These are phyloP conservation scores for Nymphicus hollandicus DNA, from an alignment of 2,113 vertebrate genomes.

Conservation along the genomic window DNA sequence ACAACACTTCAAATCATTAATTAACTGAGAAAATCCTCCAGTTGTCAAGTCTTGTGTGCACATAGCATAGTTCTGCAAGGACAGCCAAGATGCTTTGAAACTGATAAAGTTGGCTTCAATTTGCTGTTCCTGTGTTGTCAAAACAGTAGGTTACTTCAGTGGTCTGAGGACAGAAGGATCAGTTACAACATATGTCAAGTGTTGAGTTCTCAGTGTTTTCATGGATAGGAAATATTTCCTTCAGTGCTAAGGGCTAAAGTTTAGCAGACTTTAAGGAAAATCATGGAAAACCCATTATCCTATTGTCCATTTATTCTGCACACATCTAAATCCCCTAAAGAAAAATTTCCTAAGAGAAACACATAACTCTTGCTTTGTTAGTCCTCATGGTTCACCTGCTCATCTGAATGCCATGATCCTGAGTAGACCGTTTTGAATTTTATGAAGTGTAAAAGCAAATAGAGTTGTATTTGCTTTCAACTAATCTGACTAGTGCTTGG, in stretches of 20 bases:
- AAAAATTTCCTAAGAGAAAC: background rate
- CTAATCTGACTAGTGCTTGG: background rate
- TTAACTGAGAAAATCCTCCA: conserved; percentile 31
- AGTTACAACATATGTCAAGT: background rate
- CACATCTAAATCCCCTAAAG: background rate
- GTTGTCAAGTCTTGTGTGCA: background rate
- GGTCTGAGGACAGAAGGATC: background rate
- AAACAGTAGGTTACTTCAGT: background rate
- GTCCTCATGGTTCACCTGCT: background rate
- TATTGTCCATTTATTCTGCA: background rate
- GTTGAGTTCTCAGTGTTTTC: background rate
- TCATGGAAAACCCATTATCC: background rate
- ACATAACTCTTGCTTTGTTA: background rate
- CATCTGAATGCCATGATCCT: background rate
- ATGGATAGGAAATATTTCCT: background rate
- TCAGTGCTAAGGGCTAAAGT: background rate
- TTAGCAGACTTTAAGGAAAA: background rate
- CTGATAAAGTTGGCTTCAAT: background rate
- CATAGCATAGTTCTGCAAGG: background rate
- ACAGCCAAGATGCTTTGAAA: conserved; percentile 5
- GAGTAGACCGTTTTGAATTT: background rate
- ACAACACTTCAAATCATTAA: background rate
- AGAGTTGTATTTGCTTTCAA: background rate
- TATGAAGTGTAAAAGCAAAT: background rate
- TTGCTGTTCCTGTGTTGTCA: background rate